Evolutionary conservation across 2,888 invertebrate species (phyloP), one percentile per base, ranked within the genome.

Genomic region (Temnothorax unifasciatus): DNA sequence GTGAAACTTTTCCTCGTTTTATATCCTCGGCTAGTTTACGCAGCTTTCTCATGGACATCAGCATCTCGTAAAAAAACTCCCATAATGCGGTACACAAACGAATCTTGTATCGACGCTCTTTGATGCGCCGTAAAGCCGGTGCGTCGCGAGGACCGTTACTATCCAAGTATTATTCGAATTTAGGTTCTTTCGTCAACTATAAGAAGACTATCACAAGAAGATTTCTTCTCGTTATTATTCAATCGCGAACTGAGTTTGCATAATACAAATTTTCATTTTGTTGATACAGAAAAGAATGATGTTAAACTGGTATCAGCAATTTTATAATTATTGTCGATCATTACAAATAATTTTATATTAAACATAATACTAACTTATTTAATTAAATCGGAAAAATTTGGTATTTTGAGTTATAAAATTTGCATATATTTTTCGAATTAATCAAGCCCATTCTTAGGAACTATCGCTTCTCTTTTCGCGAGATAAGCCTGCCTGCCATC

Each of bases 1-100:
- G 73, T 66, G 50, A 68, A 83, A 61, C 57, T 71, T 71, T 15
- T 57, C 34, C 6, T 25, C 47, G 71, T 57, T 71, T 79, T 71
- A 71, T 47, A 44, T 79, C 21, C 41, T 59, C 57, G 50, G 29
- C 21, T 52, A 77, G 76, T 68, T 76, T 77, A 77, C 76, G 68
- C 54, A n/a, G n/a, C 29, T 66, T 41, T n/a, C 41, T 18, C 29
- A 52, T 54, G 66, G 41, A 41, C 66, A 77, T 77, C 77, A 68
- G 54, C 54, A 54, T 68, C 54, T 77, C 77, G 29, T 68, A 68
- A 77, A 77, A 34, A 50, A 44, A 21, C 4, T n/a, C 9, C 29
- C 44, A 15, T 76, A 25, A 75, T 57, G 6, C 25, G 1, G n/a
- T 68, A 77, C 6, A 64, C 44, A 44, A 77, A 68, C 54, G 77